Percentiles rank a stretch among this genome's conserved stretches.
phyloP scores from a whole-genome alignment of 2,888 invertebrate species.

The Pammene fasciana region DNA sequence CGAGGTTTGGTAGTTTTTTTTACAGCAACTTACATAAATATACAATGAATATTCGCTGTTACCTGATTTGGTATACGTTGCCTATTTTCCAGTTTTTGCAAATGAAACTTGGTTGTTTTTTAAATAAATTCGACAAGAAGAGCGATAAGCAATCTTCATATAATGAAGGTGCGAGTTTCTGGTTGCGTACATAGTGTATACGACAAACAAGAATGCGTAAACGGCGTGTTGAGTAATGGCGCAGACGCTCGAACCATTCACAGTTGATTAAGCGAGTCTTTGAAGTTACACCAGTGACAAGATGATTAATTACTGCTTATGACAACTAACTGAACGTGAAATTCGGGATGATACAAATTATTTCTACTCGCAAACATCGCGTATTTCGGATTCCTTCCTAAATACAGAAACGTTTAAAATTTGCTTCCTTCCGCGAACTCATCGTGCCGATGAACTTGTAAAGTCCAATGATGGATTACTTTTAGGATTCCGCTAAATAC shows the following conservation, averaged over 20 bases:
- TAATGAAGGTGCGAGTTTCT: constrained; percentile 51
- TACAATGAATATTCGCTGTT: too few relatives aligned
- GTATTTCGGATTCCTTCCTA: constrained; percentile 23
- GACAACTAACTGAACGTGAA: constrained; percentile 66
- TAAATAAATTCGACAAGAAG: too few relatives aligned
- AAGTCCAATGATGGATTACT: constrained; percentile 40
- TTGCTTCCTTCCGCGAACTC: constrained; percentile 34
- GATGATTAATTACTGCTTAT: constrained; percentile 77
- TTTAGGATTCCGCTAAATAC: constrained; percentile 36
- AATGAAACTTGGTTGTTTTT: too few relatives aligned
- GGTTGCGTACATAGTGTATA: constrained; percentile 61
- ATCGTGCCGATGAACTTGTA: constrained; percentile 36
- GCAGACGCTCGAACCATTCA: constrained; percentile 69
- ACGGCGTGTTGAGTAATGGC: constrained; percentile 72
- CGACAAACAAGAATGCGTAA: constrained; percentile 70
- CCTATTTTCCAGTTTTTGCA: too few relatives aligned
- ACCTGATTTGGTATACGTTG: too few relatives aligned
- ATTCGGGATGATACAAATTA: constrained; percentile 41
- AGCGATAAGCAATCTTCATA: too few relatives aligned
- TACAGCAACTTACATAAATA: too few relatives aligned
- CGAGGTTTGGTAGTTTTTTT: too few relatives aligned
- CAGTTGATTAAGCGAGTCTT: constrained; percentile 78
- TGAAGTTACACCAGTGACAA: constrained; percentile 69
- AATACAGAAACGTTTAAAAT: constrained; percentile 36
- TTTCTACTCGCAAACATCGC: constrained; percentile 32